Conservation (phyloP, 2,113 vertebrate species). For the Illadopsis cleaveri region DNA sequence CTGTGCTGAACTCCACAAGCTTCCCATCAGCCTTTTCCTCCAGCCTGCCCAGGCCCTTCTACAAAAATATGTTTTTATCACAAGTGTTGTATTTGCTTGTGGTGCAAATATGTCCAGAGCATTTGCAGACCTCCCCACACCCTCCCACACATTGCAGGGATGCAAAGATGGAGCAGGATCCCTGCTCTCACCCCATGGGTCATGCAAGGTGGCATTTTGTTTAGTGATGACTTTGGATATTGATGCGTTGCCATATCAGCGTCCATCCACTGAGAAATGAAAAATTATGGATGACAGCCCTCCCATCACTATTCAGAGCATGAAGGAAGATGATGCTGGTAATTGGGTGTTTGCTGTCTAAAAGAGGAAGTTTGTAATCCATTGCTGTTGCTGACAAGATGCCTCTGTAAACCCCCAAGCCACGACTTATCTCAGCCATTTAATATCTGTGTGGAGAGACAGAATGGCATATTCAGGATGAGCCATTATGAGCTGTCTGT, state of each 20-base stretch:
- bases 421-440: constrained; percentile 37
- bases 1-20: background rate
- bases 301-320: background rate
- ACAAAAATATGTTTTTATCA: background rate
- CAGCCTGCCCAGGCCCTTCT: background rate
- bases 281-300: background rate
- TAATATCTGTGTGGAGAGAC: constrained; percentile 32
- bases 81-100: accelerated
- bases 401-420: constrained; percentile 30
- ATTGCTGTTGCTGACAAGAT: background rate
- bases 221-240: background rate
- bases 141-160: accelerated
- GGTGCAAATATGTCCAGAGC: background rate
- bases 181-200: background rate
- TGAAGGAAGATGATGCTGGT: constrained; percentile 30
- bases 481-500: constrained; percentile 46
- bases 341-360: constrained; percentile 52
- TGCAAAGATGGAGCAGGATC: background rate
- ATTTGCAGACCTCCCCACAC: background rate
- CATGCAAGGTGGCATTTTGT: background rate
- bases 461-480: constrained; percentile 28
- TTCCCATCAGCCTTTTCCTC: background rate
- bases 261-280: background rate
- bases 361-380: constrained; percentile 50
- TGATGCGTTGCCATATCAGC: background rate